These are phyloP conservation scores for Yponomeuta sedellus DNA, from an alignment of 2,888 invertebrate genomes.

Conservation along the genomic window DNA sequence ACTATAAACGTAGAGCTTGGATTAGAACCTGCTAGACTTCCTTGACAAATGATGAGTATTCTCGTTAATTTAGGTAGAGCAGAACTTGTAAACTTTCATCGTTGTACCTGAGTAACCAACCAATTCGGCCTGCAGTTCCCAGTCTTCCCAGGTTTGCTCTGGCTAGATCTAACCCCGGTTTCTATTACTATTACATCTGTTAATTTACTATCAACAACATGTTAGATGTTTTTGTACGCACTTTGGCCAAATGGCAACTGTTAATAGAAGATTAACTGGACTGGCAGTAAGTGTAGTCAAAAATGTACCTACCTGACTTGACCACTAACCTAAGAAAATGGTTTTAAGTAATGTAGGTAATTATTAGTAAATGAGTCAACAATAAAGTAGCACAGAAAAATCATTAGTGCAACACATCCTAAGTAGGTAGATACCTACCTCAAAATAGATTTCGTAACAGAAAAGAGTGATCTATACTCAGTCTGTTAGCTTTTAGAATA, in stretches of 20 bases:
- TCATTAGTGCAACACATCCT: background rate
- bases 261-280: too few relatives aligned
- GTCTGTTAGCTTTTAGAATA: too few relatives aligned
- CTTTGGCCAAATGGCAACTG: too few relatives aligned
- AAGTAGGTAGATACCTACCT: too few relatives aligned
- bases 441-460: background rate
- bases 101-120: background rate
- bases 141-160: background rate
- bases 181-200: too few relatives aligned
- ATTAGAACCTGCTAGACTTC: conserved; percentile 12
- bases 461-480: background rate
- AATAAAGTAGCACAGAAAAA: background rate
- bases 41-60: background rate
- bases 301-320: too few relatives aligned
- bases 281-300: background rate
- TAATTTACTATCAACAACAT: too few relatives aligned
- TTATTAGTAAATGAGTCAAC: background rate
- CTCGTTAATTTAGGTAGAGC: background rate
- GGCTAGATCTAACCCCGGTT: too few relatives aligned
- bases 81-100: background rate
- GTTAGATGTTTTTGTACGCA: too few relatives aligned
- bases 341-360: background rate
- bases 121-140: background rate
- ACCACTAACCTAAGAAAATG: background rate
- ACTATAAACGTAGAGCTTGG: conserved; percentile 46